Conservation (phyloP, 2,113 vertebrate species). For the Ciconia boyciana region DNA sequence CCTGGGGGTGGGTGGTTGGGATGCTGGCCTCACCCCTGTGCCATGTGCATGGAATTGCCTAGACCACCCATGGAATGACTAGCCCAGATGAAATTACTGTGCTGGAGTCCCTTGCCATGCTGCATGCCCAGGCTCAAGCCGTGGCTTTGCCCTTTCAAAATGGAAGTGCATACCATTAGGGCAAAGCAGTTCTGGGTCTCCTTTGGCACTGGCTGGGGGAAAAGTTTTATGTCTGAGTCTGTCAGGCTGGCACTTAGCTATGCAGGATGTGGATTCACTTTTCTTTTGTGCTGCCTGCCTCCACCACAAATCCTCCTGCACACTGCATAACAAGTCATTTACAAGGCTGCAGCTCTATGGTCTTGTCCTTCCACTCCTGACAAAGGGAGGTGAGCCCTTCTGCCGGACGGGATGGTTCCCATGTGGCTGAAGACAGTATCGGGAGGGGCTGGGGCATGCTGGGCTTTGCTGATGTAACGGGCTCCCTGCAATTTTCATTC, state of each 20-base stretch:
- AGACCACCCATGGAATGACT: background rate
- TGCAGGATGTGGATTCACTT: background rate
- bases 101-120: background rate
- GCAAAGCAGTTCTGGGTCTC: background rate
- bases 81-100: background rate
- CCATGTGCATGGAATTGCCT: background rate
- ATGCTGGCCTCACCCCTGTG: background rate
- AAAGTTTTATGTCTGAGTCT: background rate
- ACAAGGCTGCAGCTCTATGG: background rate
- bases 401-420: background rate
- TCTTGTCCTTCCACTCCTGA: background rate
- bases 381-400: background rate
- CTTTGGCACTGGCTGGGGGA: background rate
- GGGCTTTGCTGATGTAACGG: constrained; percentile 81
- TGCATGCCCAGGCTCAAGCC: background rate
- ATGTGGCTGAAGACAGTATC: background rate
- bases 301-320: background rate
- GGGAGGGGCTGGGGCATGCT: constrained; percentile 67
- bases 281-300: background rate
- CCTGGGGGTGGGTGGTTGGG: fast-evolving
- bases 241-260: background rate
- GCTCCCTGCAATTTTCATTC: constrained; percentile 66
- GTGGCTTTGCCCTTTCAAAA: background rate
- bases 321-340: background rate
- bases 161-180: no score